Base-by-base conservation (phyloP, 1,140 invertebrate genomes). In the Drosophila lini region DNA sequence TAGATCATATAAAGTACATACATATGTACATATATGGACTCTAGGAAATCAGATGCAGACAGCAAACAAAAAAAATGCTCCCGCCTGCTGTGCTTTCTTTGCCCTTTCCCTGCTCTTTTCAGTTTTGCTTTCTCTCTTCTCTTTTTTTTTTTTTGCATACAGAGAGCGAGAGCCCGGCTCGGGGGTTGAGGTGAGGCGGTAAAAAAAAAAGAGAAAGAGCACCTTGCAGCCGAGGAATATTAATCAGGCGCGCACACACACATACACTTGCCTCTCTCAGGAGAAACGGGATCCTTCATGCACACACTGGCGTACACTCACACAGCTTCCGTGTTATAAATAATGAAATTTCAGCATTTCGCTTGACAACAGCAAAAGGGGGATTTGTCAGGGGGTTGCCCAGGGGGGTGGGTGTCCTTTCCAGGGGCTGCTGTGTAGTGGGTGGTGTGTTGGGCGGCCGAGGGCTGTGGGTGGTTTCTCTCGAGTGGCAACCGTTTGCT, bases 281-380 rank as follows among this genome's bases (percentile, higher is more conserved):
- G 32, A 62, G 34, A 56, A 32, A 42, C 70, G 25, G 42, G 47
- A 47, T 44, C 70, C 34, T 36, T 32, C 31, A 42, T 44, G 31
- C 45, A 58, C 44, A 55, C 56, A 47, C 60, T 31, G 15, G 5
- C 19, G 34, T 22, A 31, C 41, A 58, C 52, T 56, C 41, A 47
- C 79, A 68, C 83, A 78, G 83, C 76, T 88, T 88, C 80, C 83
- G 68, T 88, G 67, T 80, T 69, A 82, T 88, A 86, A 88, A 88
- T 86, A 88, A 86, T 82, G 80, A 80, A 86, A 88, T 80, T 86
- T 86, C 48, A 76, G 52, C 80, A 69, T 82, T 86, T 74, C 40
- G 74, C 73, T 78, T 81, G 77, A 85, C 81, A 78, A 85, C 81
- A 68, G 57, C 36, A 40, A 53, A 53, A 36, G 44, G n/a, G n/a